These are phyloP conservation scores for Neocrepidodera transversa DNA, from an alignment of 2,888 invertebrate species.

Conservation along the genomic window DNA sequence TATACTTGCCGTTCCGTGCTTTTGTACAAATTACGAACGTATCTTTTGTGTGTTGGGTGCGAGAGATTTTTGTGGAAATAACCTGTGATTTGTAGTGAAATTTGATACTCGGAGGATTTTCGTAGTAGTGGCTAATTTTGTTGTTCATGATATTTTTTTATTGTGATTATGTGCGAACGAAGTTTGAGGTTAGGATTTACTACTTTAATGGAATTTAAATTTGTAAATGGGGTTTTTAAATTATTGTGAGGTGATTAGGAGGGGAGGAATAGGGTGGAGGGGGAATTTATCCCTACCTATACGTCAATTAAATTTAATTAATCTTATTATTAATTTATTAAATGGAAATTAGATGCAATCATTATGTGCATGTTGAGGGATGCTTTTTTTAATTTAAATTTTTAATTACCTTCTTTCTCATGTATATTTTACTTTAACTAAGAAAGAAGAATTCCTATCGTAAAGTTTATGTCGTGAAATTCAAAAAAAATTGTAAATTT, in stretches of 20 bases:
- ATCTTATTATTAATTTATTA: no score
- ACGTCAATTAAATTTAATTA: background rate
- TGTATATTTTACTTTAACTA: no score
- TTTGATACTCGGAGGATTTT: background rate
- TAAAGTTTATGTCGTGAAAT: no score
- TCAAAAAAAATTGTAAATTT: no score
- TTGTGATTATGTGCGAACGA: background rate
- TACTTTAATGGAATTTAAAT: no score
- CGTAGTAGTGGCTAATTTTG: background rate
- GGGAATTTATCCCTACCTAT: slow-evolving; percentile 4
- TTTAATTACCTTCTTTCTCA: no score
- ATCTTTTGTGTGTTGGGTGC: slow-evolving; percentile 4
- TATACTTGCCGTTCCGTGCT: slow-evolving; percentile 28
- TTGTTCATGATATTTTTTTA: slow-evolving; percentile 10
- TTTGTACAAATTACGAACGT: slow-evolving; percentile 19
- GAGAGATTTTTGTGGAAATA: background rate
- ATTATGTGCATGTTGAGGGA: background rate
- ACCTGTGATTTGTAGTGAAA: slow-evolving; percentile 6
- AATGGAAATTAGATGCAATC: background rate
- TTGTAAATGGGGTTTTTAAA: no score
- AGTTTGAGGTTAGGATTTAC: slow-evolving; percentile 6
- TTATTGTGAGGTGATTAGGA: no score
- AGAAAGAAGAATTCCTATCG: no score
- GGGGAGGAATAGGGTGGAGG: background rate
- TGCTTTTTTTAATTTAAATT: no score